Conservation (phyloP, 2,888 invertebrate genomes). For the Himalopsyche kuldschensis region DNA sequence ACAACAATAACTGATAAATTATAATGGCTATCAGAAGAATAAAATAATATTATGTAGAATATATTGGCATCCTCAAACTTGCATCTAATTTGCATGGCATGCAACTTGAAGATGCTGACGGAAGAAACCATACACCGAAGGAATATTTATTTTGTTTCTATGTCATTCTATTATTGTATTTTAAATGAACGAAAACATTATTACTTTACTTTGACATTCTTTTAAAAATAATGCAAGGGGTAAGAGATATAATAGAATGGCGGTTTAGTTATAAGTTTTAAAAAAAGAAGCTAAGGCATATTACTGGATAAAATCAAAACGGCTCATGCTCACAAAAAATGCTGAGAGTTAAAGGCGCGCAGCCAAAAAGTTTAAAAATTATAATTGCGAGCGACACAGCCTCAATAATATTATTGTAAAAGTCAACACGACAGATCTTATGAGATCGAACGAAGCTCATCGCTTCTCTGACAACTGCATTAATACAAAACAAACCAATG, state of each 20-base stretch:
- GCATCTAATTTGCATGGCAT: background rate
- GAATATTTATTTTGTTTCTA: background rate
- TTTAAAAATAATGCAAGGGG: background rate
- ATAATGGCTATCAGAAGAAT: background rate
- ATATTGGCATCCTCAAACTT: background rate
- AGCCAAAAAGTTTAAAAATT: slow-evolving; percentile 5
- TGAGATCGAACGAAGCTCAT: slow-evolving; percentile 8
- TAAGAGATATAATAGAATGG: background rate
- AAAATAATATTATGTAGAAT: background rate
- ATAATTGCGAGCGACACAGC: slow-evolving; percentile 10
- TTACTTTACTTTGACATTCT: background rate
- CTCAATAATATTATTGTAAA: background rate
- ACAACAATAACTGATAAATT: background rate
- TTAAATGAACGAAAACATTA: background rate
- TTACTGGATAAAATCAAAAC: slow-evolving; percentile 15
- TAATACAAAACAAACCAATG: background rate
- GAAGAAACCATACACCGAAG: background rate
- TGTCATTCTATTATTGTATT: background rate
- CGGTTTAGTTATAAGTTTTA: background rate
- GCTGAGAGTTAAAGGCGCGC: slow-evolving; percentile 30
- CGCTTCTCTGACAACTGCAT: slow-evolving; percentile 1
- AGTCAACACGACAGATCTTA: background rate
- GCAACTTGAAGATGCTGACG: background rate
- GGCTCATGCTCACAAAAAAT: slow-evolving; percentile 36
- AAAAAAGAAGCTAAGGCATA: background rate